Evolutionary conservation across 2,888 invertebrate species (phyloP).

Genomic region (Pammene aurita): DNA sequence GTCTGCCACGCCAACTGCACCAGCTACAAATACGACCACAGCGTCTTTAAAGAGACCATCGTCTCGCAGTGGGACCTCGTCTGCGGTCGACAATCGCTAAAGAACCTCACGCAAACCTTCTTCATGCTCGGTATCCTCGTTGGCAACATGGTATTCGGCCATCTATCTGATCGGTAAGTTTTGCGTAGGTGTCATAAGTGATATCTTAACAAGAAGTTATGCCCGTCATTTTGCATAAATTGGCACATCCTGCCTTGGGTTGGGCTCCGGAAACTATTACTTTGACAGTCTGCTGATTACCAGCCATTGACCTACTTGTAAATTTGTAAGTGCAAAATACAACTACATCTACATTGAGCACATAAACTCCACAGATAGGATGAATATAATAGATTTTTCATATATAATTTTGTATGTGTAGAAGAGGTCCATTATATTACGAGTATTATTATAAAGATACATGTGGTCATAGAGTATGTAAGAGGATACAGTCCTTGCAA

Average conservation of each 20-base stretch:
- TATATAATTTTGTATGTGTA: too few relatives aligned
- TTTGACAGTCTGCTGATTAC: constrained; percentile 55
- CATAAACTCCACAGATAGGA: background rate
- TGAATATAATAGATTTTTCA: too few relatives aligned
- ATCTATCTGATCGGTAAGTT: constrained; percentile 88
- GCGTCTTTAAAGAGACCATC: constrained; percentile 88
- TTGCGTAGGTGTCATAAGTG: constrained; percentile 8
- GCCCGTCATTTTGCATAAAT: constrained; percentile 56
- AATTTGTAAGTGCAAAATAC: constrained; percentile 20
- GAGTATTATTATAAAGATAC: too few relatives aligned
- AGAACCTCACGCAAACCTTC: constrained; percentile 89
- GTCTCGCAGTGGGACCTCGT: constrained; percentile 90
- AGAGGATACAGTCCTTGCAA: too few relatives aligned
- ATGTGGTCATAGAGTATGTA: too few relatives aligned
- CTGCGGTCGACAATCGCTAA: constrained; percentile 85
- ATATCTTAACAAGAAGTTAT: constrained; percentile 40
- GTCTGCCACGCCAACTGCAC: constrained; percentile 82
- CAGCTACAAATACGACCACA: constrained; percentile 84
- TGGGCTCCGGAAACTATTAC: constrained; percentile 64
- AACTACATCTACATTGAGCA: background rate
- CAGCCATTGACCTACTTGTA: constrained; percentile 49
- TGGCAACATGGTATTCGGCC: constrained; percentile 89
- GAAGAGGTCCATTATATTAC: too few relatives aligned
- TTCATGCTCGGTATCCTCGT: constrained; percentile 91
- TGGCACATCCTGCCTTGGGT: constrained; percentile 64